Conservation (phyloP, 2,113 vertebrate genomes). For the Saccopteryx bilineata region DNA sequence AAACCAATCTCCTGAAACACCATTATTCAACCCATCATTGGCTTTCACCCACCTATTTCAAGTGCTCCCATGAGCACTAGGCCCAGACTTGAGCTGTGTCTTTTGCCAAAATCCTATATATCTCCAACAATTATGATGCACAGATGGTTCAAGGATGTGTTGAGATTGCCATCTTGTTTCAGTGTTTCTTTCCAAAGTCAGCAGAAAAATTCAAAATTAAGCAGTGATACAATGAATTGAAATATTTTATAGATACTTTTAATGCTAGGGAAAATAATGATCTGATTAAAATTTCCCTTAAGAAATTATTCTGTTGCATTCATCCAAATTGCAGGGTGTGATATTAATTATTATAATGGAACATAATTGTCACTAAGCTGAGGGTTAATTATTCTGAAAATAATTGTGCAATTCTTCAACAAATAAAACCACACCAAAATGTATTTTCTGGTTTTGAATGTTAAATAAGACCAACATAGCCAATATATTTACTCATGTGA, state of each 20-base stretch:
- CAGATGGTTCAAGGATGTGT: conserved; percentile 57
- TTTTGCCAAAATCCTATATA: neutral
- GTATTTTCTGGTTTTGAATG: conserved; percentile 82
- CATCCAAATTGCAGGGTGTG: conserved; percentile 74
- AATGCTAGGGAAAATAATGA: conserved; percentile 70
- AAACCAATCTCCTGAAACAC: conserved; percentile 2
- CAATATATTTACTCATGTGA: conserved; percentile 85
- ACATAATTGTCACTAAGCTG: conserved; percentile 84
- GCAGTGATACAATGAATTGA: conserved; percentile 14
- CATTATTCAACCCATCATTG: neutral
- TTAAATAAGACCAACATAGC: conserved; percentile 79
- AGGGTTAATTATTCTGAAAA: conserved; percentile 87
- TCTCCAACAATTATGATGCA: conserved; percentile 24
- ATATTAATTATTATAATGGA: conserved; percentile 85
- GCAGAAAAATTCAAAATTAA: conserved; percentile 67
- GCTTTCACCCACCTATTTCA: conserved; percentile 45
- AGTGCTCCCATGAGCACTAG: conserved; percentile 2
- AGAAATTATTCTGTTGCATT: conserved; percentile 83
- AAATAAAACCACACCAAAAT: conserved; percentile 84
- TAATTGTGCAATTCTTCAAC: conserved; percentile 82
- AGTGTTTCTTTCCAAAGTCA: conserved; percentile 53
- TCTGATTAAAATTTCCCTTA: conserved; percentile 73
- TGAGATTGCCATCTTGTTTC: conserved; percentile 39
- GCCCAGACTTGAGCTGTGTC: neutral
- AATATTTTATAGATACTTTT: conserved; percentile 76